Percentiles rank a stretch among this genome's conserved stretches.
phyloP scores from a whole-genome alignment of 2,888 invertebrate species.

The Phragmatobia fuliginosa region DNA sequence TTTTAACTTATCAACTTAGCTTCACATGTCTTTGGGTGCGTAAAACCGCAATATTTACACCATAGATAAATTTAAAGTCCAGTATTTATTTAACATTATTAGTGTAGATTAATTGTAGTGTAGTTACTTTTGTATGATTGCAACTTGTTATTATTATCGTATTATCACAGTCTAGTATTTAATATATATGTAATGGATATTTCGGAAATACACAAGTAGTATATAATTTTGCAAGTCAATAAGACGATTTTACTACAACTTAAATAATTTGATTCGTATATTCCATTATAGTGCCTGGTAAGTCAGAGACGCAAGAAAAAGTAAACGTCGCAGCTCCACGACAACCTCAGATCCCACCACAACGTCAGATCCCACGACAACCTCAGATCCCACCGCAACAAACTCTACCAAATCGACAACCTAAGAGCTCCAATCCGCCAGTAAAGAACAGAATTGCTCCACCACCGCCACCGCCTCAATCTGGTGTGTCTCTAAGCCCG shows the following conservation, averaged over 20 bases:
- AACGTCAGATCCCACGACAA: slow-evolving; percentile 51
- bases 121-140: not conserved
- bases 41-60: not conserved
- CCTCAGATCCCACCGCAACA: slow-evolving; percentile 54
- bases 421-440: slow-evolving; percentile 55
- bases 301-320: slow-evolving; percentile 56
- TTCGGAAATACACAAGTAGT: too few species aligned
- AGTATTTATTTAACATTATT: not conserved
- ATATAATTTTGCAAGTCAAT: too few species aligned
- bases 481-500: slow-evolving; percentile 63
- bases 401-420: not conserved
- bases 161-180: not conserved
- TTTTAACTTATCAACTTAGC: too few species aligned
- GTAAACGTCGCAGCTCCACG: slow-evolving; percentile 24
- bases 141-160: slow-evolving; percentile 1
- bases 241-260: not conserved
- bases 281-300: slow-evolving; percentile 57
- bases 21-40: not conserved
- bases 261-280: not conserved
- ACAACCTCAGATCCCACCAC: slow-evolving; percentile 53
- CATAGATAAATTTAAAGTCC: not conserved
- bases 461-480: slow-evolving; percentile 56
- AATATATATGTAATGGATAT: not conserved
- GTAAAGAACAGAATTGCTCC: slow-evolving; percentile 46
- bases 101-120: not conserved